phyloP scores from a whole-genome alignment of 1,140 invertebrate species.

The Tachypleus tridentatus region DNA sequence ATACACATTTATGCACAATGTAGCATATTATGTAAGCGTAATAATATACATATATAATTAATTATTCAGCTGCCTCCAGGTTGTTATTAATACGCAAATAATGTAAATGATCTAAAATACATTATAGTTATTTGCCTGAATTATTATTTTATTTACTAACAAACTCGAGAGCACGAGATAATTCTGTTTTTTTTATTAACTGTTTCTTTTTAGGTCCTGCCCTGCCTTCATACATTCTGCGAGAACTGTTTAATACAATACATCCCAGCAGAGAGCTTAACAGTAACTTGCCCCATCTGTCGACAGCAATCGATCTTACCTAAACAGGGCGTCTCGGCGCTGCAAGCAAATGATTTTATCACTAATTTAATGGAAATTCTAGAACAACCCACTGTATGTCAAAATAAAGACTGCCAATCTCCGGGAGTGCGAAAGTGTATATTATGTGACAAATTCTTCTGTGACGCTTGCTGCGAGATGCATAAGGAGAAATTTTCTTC shows the following conservation, averaged over 20 bases:
- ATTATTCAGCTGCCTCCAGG: too few relatives aligned
- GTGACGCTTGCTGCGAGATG: slow-evolving; percentile 18
- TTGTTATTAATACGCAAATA: too few relatives aligned
- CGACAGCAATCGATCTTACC: slow-evolving; percentile 42
- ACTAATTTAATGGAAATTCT: slow-evolving; percentile 36
- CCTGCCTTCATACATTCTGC: slow-evolving; percentile 37
- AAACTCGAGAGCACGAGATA: too few relatives aligned
- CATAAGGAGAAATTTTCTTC: slow-evolving; percentile 7
- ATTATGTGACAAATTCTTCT: slow-evolving; percentile 24
- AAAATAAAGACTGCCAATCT: slow-evolving; percentile 20
- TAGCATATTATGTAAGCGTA: too few relatives aligned
- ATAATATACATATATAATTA: too few relatives aligned
- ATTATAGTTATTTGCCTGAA: too few relatives aligned
- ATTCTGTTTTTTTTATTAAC: too few relatives aligned
- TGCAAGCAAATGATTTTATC: slow-evolving; percentile 39
- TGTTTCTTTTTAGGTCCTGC: slow-evolving; percentile 29
- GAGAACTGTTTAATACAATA: slow-evolving; percentile 32
- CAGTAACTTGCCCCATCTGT: slow-evolving; percentile 42
- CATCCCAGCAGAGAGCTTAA: slow-evolving; percentile 36
- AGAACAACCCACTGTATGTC: slow-evolving; percentile 14
- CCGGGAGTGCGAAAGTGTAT: slow-evolving; percentile 11
- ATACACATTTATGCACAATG: too few relatives aligned
- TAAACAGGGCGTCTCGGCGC: slow-evolving; percentile 36
- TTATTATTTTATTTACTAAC: too few relatives aligned
- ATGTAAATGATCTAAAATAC: too few relatives aligned